phyloP scores from a whole-genome alignment of 2,888 invertebrate genomes.

The Penaeus monodon region DNA sequence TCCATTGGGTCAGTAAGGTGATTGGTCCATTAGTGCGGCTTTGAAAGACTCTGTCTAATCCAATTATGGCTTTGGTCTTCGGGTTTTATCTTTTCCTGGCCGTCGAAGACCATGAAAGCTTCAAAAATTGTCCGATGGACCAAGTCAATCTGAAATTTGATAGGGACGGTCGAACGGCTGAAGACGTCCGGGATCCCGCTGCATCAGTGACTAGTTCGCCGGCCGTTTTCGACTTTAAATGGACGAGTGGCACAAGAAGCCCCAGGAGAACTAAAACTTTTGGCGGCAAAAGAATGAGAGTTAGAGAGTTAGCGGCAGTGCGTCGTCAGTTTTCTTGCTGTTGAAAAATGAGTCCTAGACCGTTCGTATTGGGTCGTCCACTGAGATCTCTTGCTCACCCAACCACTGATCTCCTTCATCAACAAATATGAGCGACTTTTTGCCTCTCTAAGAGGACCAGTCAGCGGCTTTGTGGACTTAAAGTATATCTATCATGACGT shows the following conservation, averaged over 20 bases:
- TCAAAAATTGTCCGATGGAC: not conserved
- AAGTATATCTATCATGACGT: too few relatives aligned
- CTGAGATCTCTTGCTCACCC: too few relatives aligned
- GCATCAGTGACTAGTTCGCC: not conserved
- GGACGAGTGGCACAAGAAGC: slow-evolving; percentile 15
- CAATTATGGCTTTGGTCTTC: not conserved
- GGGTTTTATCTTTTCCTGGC: slow-evolving; percentile 9
- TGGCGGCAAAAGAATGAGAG: slow-evolving; percentile 39
- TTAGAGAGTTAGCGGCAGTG: slow-evolving; percentile 38
- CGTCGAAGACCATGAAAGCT: slow-evolving; percentile 5
- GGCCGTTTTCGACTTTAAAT: slow-evolving; percentile 6
- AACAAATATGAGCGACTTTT: too few relatives aligned
- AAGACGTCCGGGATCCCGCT: not conserved
- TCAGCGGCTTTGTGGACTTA: too few relatives aligned
- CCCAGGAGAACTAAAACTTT: slow-evolving; percentile 22
- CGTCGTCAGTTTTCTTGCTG: not conserved
- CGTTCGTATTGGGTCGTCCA: too few relatives aligned
- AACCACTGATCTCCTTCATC: too few relatives aligned
- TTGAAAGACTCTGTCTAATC: slow-evolving; percentile 30
- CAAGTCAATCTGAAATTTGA: slow-evolving; percentile 11
- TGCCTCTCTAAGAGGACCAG: too few relatives aligned
- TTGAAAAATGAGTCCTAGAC: too few relatives aligned
- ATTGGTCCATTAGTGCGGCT: slow-evolving; percentile 47
- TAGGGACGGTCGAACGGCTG: not conserved
- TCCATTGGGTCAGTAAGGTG: slow-evolving; percentile 51